phyloP scores from a whole-genome alignment of 2,797 vertebrate genomes.

The Hozukius guyotensis region DNA sequence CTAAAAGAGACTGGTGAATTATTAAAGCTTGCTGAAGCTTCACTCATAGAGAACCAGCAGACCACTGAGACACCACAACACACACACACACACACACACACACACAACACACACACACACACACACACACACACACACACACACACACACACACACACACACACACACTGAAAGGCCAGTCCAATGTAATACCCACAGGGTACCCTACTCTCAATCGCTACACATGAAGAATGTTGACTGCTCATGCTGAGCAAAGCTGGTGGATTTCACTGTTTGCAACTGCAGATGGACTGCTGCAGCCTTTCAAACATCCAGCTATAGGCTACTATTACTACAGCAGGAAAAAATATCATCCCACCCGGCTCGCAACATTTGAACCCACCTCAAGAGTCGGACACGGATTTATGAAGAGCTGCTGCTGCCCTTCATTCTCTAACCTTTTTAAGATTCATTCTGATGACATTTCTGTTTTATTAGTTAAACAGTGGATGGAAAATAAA shows the following conservation, averaged over 20 bases:
- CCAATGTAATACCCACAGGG: conserved; percentile 58
- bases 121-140: conserved; percentile 21
- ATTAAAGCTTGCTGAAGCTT: conserved; percentile 76
- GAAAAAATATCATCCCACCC: conserved; percentile 8
- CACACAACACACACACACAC: conserved; percentile 22
- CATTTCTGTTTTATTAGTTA: conserved; percentile 29
- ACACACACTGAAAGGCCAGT: conserved; percentile 39
- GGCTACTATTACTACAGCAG: conserved; percentile 32
- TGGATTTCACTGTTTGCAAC: conserved; percentile 62
- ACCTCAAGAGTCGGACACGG: not conserved
- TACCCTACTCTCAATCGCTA: conserved; percentile 47
- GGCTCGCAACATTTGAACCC: conserved; percentile 21
- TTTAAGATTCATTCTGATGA: conserved; percentile 41
- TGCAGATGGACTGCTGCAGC: conserved; percentile 46
- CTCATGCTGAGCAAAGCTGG: conserved; percentile 68
- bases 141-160: conserved; percentile 31
- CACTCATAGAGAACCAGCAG: conserved; percentile 65
- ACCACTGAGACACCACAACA: conserved; percentile 55
- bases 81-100: conserved; percentile 17
- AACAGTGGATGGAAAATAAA: conserved; percentile 11
- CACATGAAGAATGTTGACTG: conserved; percentile 66
- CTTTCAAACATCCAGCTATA: conserved; percentile 47
- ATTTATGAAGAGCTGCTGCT: conserved; percentile 20
- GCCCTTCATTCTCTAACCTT: conserved; percentile 4
- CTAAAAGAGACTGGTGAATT: conserved; percentile 75